Conservation (phyloP, 2,113 vertebrate species). For the Psammodynastes pulverulentus region DNA sequence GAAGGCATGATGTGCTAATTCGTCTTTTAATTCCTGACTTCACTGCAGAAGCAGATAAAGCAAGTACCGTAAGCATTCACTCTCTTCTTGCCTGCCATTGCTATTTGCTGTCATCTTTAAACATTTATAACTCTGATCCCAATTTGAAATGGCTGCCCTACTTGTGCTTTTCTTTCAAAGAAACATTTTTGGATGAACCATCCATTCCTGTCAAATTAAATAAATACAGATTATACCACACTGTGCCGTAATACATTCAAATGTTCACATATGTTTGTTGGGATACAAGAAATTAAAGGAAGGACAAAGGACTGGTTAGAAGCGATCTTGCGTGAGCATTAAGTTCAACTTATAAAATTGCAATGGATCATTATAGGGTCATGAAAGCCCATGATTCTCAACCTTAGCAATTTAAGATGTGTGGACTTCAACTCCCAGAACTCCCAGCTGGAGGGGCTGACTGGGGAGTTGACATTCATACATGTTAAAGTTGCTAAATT, state of each 20-base stretch:
- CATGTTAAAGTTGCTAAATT: background rate
- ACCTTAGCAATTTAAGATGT: background rate
- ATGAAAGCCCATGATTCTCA: background rate
- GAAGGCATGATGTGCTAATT: accelerated
- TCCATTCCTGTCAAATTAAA: background rate
- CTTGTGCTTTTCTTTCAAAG: slow-evolving; percentile 26
- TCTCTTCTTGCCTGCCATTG: slow-evolving; percentile 1
- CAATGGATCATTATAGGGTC: background rate
- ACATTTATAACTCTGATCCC: slow-evolving; percentile 40
- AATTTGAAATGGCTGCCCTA: slow-evolving; percentile 17
- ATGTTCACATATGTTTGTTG: background rate
- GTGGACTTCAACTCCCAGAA: background rate
- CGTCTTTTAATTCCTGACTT: background rate
- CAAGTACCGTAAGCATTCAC: slow-evolving; percentile 20
- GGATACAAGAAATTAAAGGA: background rate
- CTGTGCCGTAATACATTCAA: background rate
- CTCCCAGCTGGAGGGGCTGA: background rate
- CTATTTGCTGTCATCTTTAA: slow-evolving; percentile 4
- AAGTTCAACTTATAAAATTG: background rate
- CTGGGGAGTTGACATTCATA: background rate
- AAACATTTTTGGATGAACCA: background rate
- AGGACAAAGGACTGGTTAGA: background rate
- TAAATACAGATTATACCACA: background rate
- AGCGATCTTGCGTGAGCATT: background rate
- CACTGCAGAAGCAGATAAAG: slow-evolving; percentile 7